phyloP scores from a whole-genome alignment of 1,140 invertebrate genomes.

The Sitodiplosis mosellana region DNA sequence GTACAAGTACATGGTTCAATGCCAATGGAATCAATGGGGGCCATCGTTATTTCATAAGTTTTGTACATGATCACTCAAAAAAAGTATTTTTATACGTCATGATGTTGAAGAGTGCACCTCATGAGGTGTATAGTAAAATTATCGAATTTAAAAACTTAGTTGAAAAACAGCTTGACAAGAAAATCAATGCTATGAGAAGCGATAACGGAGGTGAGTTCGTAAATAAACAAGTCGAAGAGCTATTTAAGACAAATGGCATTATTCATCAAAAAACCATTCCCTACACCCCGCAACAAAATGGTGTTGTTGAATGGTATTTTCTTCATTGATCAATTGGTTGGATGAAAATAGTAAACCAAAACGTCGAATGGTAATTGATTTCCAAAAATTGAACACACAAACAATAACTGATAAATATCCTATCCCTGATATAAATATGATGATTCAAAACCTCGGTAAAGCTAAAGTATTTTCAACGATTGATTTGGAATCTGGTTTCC shows the following conservation, averaged over 20 bases:
- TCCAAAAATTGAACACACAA: slow-evolving; percentile 16
- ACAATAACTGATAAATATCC: slow-evolving; percentile 27
- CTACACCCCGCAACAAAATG: slow-evolving; percentile 31
- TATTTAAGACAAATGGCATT: slow-evolving; percentile 15
- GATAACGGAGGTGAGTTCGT: slow-evolving; percentile 27
- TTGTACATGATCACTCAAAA: slow-evolving; percentile 24
- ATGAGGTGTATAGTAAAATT: too few relatives aligned
- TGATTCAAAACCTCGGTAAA: slow-evolving; percentile 23
- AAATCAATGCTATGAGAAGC: slow-evolving; percentile 22
- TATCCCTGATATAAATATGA: slow-evolving; percentile 27
- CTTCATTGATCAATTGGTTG: too few relatives aligned
- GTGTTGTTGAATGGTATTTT: slow-evolving; percentile 6
- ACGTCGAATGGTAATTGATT: slow-evolving; percentile 19
- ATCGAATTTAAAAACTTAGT: too few relatives aligned
- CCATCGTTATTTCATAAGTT: slow-evolving; percentile 18
- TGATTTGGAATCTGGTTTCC: slow-evolving; percentile 28
- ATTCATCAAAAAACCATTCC: slow-evolving; percentile 18
- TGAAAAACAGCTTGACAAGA: slow-evolving; percentile 24
- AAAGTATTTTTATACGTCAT: slow-evolving; percentile 21
- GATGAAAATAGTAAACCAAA: slow-evolving; percentile 12
- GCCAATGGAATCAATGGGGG: too few relatives aligned
- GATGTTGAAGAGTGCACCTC: too few relatives aligned
- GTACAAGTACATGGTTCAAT: slow-evolving; percentile 13
- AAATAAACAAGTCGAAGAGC: slow-evolving; percentile 16
- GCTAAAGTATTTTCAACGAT: slow-evolving; percentile 23